A percentile compares a stretch with the other conserved stretches of the same genome.
Conservation (phyloP, 2,113 vertebrate genomes). For the Elgaria multicarinata region DNA sequence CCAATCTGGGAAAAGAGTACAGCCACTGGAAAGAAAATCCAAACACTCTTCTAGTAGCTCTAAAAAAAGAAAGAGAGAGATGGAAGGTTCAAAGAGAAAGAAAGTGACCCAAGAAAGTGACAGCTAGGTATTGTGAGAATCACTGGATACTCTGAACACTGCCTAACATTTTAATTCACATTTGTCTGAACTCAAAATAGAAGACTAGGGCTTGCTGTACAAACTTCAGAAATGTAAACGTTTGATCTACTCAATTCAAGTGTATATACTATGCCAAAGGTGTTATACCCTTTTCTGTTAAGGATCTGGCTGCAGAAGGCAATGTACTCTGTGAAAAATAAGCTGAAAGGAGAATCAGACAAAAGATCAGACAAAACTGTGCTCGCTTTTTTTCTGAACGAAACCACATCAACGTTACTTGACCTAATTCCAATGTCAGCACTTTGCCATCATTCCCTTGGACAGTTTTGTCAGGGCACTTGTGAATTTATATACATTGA, state of each 20-base stretch:
- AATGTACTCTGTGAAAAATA: conserved; percentile 17
- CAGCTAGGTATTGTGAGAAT: rapidly evolving
- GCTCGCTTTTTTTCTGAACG: conserved; percentile 41
- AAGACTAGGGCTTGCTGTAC: background rate
- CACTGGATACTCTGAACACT: background rate
- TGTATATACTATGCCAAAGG: rapidly evolving
- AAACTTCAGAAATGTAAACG: background rate
- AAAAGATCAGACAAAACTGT: conserved; percentile 58
- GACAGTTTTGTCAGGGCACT: conserved; percentile 31
- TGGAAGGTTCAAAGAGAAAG: background rate
- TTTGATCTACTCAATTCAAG: background rate
- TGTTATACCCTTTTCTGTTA: background rate
- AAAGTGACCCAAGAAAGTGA: rapidly evolving
- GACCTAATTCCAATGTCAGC: conserved; percentile 46
- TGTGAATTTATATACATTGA: conserved; percentile 31
- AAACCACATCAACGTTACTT: conserved; percentile 21
- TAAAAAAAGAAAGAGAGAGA: background rate
- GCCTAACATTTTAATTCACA: rapidly evolving
- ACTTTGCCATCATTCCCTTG: conserved; percentile 63
- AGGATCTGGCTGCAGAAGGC: rapidly evolving
- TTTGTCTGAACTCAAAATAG: background rate
- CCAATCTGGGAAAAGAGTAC: background rate
- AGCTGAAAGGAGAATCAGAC: conserved; percentile 57
- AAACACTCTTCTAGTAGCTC: background rate
- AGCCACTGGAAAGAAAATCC: background rate